phyloP scores from a whole-genome alignment of 2,113 vertebrate genomes.

The Corynorhinus townsendii region DNA sequence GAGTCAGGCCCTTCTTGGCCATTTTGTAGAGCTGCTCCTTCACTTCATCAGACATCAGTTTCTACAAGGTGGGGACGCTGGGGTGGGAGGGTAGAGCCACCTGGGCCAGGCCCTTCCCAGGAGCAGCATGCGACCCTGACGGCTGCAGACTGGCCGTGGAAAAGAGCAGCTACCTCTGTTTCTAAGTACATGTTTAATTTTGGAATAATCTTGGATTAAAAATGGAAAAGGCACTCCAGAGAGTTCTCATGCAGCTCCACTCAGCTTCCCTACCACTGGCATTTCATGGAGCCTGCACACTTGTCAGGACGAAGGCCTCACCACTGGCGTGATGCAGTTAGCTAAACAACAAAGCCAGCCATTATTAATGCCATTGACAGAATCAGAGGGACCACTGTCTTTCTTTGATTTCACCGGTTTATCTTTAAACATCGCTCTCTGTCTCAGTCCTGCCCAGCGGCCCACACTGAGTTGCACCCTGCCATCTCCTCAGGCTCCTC shows the following conservation, averaged over 20 bases:
- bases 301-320: background rate
- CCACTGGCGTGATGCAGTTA: too few species aligned
- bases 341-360: background rate
- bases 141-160: too few species aligned
- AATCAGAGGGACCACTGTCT: too few species aligned
- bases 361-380: background rate
- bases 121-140: too few species aligned
- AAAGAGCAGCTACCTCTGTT: background rate
- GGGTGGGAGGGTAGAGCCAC: too few species aligned
- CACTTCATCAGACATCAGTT: too few species aligned
- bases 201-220: background rate
- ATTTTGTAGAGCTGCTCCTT: too few species aligned
- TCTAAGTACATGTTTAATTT: background rate
- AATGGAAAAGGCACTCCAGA: background rate
- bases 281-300: too few species aligned
- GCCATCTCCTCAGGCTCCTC: background rate
- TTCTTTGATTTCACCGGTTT: too few species aligned
- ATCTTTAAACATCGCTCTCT: fast-evolving
- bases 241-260: background rate
- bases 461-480: background rate
- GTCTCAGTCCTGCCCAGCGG: background rate
- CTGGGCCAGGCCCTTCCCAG: too few species aligned
- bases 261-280: background rate
- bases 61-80: too few species aligned
- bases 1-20: too few species aligned